Conservation (phyloP, 2,113 vertebrate genomes). For the Psittacula cyanocephala region DNA sequence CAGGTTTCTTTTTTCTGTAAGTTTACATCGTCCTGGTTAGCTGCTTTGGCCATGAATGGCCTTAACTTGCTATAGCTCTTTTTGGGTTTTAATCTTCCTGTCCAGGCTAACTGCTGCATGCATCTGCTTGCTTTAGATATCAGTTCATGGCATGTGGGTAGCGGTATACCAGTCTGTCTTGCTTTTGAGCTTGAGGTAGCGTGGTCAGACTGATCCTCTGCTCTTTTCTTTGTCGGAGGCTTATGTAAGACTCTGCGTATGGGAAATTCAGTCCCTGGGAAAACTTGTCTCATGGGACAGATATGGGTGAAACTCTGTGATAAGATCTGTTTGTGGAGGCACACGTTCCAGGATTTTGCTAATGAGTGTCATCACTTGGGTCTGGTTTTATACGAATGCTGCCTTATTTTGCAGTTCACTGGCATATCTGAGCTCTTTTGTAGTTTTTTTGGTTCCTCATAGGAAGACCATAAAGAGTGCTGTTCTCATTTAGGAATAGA, state of each 20-base stretch:
- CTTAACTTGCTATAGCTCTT: background rate
- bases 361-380: background rate
- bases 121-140: background rate
- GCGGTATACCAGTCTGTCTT: background rate
- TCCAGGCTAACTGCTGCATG: background rate
- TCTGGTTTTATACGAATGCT: background rate
- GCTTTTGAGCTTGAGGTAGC: background rate
- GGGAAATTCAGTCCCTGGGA: background rate
- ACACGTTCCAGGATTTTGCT: background rate
- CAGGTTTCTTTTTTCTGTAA: background rate
- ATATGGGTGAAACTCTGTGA: background rate
- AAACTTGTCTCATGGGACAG: background rate
- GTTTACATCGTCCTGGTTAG: background rate
- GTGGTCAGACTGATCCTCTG: background rate
- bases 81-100: background rate
- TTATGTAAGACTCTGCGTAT: background rate
- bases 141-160: fast-evolving
- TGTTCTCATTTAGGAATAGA: background rate
- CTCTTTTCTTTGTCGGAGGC: background rate
- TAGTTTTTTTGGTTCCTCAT: background rate
- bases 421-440: background rate
- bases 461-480: background rate
- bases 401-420: background rate
- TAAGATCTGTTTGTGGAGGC: background rate
- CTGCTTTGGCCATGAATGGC: background rate